Percentiles rank a stretch among this genome's conserved stretches.
phyloP scores from a whole-genome alignment of 2,113 vertebrate species.

The Sisor rabdophorus region DNA sequence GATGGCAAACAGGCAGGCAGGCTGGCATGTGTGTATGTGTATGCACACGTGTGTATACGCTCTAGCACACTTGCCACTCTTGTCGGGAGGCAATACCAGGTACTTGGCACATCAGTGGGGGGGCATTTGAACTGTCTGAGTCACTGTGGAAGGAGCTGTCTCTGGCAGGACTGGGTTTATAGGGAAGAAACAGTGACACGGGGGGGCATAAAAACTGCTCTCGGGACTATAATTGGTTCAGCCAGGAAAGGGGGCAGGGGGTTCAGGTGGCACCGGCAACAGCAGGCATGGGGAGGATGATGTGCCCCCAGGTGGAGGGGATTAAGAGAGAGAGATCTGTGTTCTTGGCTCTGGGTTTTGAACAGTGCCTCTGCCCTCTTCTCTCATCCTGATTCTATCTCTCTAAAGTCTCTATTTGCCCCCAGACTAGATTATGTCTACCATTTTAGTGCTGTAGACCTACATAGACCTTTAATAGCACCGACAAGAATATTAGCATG shows the following conservation, averaged over 20 bases:
- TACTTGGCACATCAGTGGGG: slow-evolving; percentile 39
- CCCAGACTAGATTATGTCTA: neutral
- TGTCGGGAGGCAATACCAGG: slow-evolving; percentile 44
- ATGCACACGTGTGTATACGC: slow-evolving; percentile 19
- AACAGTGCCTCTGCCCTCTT: slow-evolving; percentile 24
- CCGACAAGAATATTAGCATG: neutral
- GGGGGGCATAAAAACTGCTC: neutral
- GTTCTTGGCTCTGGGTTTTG: slow-evolving; percentile 40
- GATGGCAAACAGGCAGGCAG: slow-evolving; percentile 43
- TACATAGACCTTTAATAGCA: neutral
- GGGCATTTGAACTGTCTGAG: slow-evolving; percentile 24
- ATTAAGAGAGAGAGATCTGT: slow-evolving; percentile 49
- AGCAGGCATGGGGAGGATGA: slow-evolving; percentile 40
- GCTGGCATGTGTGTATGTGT: slow-evolving; percentile 33
- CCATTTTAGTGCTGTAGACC: neutral
- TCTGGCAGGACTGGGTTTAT: slow-evolving; percentile 30
- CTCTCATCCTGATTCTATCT: slow-evolving; percentile 23
- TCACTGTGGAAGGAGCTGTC: slow-evolving; percentile 10
- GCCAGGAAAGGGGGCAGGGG: slow-evolving; percentile 20
- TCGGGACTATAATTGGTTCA: neutral
- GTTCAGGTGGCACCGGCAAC: slow-evolving; percentile 33
- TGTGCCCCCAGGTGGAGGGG: slow-evolving; percentile 48
- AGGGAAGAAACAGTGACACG: neutral
- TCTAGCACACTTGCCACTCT: slow-evolving; percentile 39
- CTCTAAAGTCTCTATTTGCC: slow-evolving; percentile 13